phyloP scores from a whole-genome alignment of 2,888 invertebrate genomes.

The Drosophila mimica region DNA sequence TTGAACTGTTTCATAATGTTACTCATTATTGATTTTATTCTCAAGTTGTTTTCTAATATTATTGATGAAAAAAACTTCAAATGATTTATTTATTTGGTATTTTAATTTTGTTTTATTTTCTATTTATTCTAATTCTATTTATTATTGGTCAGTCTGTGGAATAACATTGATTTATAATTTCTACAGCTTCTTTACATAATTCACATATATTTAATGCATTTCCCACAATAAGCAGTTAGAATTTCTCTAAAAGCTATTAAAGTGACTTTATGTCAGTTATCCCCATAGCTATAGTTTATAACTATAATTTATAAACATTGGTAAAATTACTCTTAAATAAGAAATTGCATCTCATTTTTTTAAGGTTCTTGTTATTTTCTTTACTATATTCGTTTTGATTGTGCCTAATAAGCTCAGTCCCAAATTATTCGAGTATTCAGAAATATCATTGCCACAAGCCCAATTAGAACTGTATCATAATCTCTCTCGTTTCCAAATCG shows the following conservation, averaged over 20 bases:
- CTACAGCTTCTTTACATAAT: background rate
- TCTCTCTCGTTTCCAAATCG: slow-evolving; percentile 52
- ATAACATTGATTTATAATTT: background rate
- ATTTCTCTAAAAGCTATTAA: background rate
- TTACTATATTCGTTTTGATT: background rate
- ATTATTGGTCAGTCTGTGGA: background rate
- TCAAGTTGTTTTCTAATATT: background rate
- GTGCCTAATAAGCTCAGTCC: background rate
- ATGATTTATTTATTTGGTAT: background rate
- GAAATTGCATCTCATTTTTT: background rate
- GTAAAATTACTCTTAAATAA: background rate
- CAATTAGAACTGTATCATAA: slow-evolving; percentile 30
- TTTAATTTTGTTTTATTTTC: background rate
- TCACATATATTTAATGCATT: background rate
- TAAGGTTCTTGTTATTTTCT: background rate
- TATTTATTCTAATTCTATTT: background rate
- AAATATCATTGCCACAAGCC: background rate
- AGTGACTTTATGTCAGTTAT: background rate
- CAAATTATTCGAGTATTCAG: background rate
- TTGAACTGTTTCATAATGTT: slow-evolving; percentile 21
- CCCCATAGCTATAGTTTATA: background rate
- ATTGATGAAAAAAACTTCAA: background rate
- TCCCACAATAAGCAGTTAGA: background rate
- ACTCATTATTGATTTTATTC: slow-evolving; percentile 16
- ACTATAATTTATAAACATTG: background rate